Evolutionary conservation across 2,888 invertebrate genomes (phyloP).

Genomic region (Eupeodes latifasciatus): DNA sequence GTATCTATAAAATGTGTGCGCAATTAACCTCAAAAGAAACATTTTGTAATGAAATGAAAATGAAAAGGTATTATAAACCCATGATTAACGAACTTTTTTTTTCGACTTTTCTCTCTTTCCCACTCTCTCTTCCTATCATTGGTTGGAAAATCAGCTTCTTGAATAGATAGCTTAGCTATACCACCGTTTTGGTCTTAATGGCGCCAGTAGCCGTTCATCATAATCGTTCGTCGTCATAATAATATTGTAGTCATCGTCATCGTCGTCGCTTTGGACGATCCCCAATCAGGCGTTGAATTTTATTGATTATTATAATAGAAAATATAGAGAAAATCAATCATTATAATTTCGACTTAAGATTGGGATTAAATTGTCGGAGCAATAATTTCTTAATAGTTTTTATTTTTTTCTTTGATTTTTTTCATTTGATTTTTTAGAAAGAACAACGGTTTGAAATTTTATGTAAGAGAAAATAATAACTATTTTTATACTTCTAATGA

Average conservation of each 20-base stretch:
- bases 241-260: too few species aligned
- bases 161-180: too few species aligned
- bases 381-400: conserved; percentile 44
- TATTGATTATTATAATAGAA: conserved; percentile 7
- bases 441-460: neutral
- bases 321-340: conserved; percentile 28
- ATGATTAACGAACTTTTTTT: conserved; percentile 67
- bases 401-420: neutral
- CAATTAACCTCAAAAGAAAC: conserved; percentile 70
- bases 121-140: too few species aligned
- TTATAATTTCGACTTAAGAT: conserved; percentile 37
- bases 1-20: neutral
- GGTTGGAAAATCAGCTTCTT: conserved; percentile 36
- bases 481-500: conserved; percentile 9
- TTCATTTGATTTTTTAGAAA: neutral
- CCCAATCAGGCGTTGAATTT: conserved; percentile 44
- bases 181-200: conserved; percentile 3
- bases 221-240: too few species aligned
- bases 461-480: neutral
- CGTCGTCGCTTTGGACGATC: neutral
- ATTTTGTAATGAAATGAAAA: conserved; percentile 58
- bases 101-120: conserved; percentile 9
- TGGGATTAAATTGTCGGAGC: conserved; percentile 40
- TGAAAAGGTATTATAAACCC: conserved; percentile 58
- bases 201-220: neutral